These are phyloP conservation scores for Trematocara unimaculatum DNA, from an alignment of 2,113 vertebrate species.

Conservation along the genomic window DNA sequence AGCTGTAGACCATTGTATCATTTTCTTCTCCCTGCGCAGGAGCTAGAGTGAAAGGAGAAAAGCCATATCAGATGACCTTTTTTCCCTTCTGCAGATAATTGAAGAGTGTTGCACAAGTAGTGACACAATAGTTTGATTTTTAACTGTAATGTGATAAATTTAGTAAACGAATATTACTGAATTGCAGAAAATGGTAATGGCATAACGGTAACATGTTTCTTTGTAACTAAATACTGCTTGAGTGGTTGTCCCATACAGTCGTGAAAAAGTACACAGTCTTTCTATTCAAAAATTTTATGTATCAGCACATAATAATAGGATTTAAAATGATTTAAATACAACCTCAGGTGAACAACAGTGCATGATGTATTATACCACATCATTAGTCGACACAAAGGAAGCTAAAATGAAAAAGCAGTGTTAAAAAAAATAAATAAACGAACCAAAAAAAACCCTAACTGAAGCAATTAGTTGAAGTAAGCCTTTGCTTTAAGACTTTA, in stretches of 20 bases:
- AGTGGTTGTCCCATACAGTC: neutral
- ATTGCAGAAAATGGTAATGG: neutral
- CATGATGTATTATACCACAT: neutral
- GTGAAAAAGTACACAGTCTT: neutral
- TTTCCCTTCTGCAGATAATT: neutral
- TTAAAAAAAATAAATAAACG: neutral
- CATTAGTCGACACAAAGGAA: neutral
- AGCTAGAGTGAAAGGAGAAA: neutral
- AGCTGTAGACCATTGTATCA: rapidly evolving
- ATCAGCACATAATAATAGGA: neutral
- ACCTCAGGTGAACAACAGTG: neutral
- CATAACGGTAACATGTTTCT: neutral
- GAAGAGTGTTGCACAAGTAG: neutral
- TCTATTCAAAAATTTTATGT: neutral
- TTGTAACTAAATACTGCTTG: neutral
- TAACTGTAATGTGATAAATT: neutral
- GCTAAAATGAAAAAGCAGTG: neutral
- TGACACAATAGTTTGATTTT: neutral
- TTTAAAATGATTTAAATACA: neutral
- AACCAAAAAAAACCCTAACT: rapidly evolving
- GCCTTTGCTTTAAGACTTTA: neutral
- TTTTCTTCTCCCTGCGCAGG: neutral
- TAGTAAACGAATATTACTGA: neutral
- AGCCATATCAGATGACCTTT: neutral
- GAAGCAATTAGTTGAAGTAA: neutral